Base-by-base conservation (phyloP, 2,113 vertebrate species). In the Galemys pyrenaicus region DNA sequence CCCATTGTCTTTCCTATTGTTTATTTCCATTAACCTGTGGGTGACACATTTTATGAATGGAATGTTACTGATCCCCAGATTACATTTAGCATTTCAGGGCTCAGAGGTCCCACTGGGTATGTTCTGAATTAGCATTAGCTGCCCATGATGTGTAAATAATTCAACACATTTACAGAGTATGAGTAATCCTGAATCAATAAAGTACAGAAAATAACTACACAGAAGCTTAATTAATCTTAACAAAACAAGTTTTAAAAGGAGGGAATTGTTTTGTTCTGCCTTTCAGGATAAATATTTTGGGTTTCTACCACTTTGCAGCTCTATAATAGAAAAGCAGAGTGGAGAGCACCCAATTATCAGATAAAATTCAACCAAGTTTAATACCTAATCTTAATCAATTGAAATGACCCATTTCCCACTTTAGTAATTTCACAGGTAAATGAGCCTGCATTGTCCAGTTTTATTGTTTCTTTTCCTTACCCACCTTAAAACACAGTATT, bases 121-220 rank as follows among this genome's bases (percentile, higher is more conserved):
- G 94, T 98, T 98, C 97, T 98, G 97, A 98, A 98, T 97, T 97
- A 96, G 97, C 97, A 98, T 98, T 98, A 97, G 97, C 95, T 97
- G 97, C 81, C 93, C 77, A 87, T 28, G 93, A 97, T 96, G 94
- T 97, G 97, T 97, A 98, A 98, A 97, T 97, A 98, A 97, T 83
- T 96, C 93, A 95, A 91, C 90, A 96, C 95, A 92, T 93, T 98
- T 98, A 93, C 89, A 95, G 95, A 95, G 75, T 74, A 73, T 68
- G 84, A 93, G 26, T 70, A 97, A 92, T 96, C 95, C 96, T 95
- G 83, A 95, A 94, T 97, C 92, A 96, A 94, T 96, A 96, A 95
- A 92, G 51, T 80, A 95, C 58, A 95, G 90, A 97, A 96, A 96
- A 91, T 97, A 96, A 95, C 74, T 60, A 95, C 60, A 95, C 35